Evolutionary conservation across 2,888 invertebrate genomes (phyloP).

Genomic region (Limnephilus lunatus): DNA sequence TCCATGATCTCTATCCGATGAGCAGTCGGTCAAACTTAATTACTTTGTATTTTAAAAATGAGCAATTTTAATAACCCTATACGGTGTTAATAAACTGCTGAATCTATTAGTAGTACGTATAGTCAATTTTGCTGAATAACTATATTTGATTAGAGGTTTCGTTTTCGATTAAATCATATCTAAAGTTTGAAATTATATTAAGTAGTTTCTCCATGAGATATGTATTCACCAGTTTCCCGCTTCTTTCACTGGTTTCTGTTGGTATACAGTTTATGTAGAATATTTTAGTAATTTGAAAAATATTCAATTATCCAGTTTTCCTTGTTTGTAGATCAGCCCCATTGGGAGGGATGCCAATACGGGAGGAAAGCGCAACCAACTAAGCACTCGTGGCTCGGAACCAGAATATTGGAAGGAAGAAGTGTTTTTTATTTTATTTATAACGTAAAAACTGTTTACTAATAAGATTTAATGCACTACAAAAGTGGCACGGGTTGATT

Average conservation of each 20-base stretch:
- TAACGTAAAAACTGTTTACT: too few relatives aligned
- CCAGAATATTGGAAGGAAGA: background rate
- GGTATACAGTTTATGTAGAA: too few relatives aligned
- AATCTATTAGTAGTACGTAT: too few relatives aligned
- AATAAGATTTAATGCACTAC: too few relatives aligned
- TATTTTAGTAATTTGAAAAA: background rate
- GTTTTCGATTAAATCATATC: too few relatives aligned
- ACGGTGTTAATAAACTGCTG: too few relatives aligned
- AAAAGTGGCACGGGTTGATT: too few relatives aligned
- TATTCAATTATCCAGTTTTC: background rate
- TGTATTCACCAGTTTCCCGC: too few relatives aligned
- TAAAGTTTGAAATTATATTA: too few relatives aligned
- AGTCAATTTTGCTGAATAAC: too few relatives aligned
- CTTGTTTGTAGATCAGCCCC: background rate
- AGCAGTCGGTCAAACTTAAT: background rate
- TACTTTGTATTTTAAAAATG: background rate
- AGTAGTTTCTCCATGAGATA: too few relatives aligned
- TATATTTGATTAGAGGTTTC: background rate
- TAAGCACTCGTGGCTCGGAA: background rate
- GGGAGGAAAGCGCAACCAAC: background rate
- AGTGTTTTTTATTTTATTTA: background rate
- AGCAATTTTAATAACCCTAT: background rate
- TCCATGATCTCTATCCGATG: background rate
- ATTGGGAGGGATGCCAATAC: background rate
- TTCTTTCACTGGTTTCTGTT: too few relatives aligned